Conservation (phyloP, 2,888 invertebrate genomes). For the Theodoxus fluviatilis region DNA sequence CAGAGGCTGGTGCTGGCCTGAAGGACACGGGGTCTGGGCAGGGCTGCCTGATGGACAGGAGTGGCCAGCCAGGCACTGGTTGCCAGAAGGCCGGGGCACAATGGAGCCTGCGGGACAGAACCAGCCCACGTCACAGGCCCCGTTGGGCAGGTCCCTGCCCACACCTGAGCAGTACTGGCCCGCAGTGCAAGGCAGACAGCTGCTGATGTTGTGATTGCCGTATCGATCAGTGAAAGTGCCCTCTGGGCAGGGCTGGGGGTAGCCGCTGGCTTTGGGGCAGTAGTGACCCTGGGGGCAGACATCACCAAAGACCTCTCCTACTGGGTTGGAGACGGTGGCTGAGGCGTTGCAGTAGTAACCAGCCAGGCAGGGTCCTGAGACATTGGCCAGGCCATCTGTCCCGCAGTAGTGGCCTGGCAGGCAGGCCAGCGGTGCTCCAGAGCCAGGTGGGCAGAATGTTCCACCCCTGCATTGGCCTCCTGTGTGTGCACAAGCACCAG, state of each 20-base stretch:
- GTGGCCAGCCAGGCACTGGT: conserved; percentile 59
- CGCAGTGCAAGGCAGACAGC: conserved; percentile 60
- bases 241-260: conserved; percentile 52
- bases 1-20: conserved; percentile 57
- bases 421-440: conserved; percentile 49
- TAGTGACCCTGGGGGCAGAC: conserved; percentile 62
- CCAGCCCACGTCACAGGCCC: conserved; percentile 55
- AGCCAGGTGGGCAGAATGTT: conserved; percentile 58
- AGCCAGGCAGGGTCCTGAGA: conserved; percentile 52
- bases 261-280: conserved; percentile 53
- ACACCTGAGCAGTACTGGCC: conserved; percentile 56
- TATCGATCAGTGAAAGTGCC: conserved; percentile 53
- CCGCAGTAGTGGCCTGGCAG: conserved; percentile 56
- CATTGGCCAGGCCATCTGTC: conserved; percentile 45
- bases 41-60: conserved; percentile 56
- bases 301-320: conserved; percentile 60
- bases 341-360: conserved; percentile 58
- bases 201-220: conserved; percentile 51
- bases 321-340: conserved; percentile 56
- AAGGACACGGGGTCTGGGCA: conserved; percentile 52
- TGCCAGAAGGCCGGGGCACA: conserved; percentile 56
- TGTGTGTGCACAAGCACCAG: no score
- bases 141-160: conserved; percentile 54
- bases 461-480: conserved; percentile 55
- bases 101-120: conserved; percentile 55